Percentiles rank a stretch among this genome's conserved stretches.
These are phyloP conservation scores for Mormoops blainvillei DNA, from an alignment of 2,113 vertebrate species.

Conservation along the genomic window DNA sequence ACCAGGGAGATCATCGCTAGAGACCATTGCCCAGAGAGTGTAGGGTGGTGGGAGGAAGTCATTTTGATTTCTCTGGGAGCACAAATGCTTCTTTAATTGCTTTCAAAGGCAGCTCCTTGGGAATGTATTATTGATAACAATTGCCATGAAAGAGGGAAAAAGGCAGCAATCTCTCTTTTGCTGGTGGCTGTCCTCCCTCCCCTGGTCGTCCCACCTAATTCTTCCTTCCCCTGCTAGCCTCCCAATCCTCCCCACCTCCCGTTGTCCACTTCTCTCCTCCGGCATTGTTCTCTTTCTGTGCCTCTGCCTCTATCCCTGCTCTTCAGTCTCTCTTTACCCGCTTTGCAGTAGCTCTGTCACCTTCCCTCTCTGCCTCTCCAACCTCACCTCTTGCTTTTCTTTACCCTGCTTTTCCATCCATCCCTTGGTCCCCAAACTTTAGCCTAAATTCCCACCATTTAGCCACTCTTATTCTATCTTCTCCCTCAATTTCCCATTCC, in stretches of 20 bases:
- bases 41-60: constrained; percentile 74
- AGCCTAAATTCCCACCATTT: not conserved
- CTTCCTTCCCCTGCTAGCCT: not conserved
- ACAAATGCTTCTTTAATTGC: constrained; percentile 81
- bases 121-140: constrained; percentile 79
- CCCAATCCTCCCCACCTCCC: rapidly evolving
- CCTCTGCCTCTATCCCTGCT: not conserved
- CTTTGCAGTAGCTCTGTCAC: not conserved
- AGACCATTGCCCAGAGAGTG: constrained; percentile 52
- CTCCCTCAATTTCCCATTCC: not conserved
- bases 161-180: not conserved
- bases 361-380: not conserved
- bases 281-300: not conserved
- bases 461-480: not conserved
- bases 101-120: constrained; percentile 74
- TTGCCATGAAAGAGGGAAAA: constrained; percentile 63
- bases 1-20: constrained; percentile 38
- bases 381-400: not conserved
- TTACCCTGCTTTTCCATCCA: not conserved
- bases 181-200: not conserved
- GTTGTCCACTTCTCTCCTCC: not conserved
- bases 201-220: not conserved
- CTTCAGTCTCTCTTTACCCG: not conserved
- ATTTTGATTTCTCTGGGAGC: constrained; percentile 73
- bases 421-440: not conserved